Evolutionary conservation across 2,797 vertebrate genomes (phyloP), one percentile per base, ranked within the genome.

Genomic region (Pipistrellus pygmaeus): DNA sequence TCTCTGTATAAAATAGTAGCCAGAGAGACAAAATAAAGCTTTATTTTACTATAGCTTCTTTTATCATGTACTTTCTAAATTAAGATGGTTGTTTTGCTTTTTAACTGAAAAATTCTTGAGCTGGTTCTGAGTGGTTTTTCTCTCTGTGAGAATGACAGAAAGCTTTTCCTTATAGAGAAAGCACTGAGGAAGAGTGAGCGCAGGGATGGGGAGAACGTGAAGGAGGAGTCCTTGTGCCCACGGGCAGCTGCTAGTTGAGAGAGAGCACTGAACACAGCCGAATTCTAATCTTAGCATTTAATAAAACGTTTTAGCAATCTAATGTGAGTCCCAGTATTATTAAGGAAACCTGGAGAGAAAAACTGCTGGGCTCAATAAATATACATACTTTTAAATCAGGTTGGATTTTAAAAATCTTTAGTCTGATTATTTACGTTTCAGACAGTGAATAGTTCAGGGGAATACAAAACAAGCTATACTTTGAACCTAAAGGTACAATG

Each of bases 321-420:
- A n/a, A 92, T 75, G 41, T 27, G 78, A n/a, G 55, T 60, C 93
- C 83, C 5, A 73, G 8, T 32, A 44, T 57, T 77, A 44, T 69
- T 25, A 48, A 91, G 91, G 51, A 30, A 76, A 69, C 14, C 3
- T 1, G 0, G 46, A 51, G 76, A 86, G 60, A 80, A 84, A 95
- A 93, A 77, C 72, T 92, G 30, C 32, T 73, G 35, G 76, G 5
- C 23, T 91, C 55, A 85, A 48, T 68, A 85, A 71, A 69, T 77
- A 15, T 7, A 15, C 17, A 17, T 64, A 8, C 71, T 84, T 51
- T 84, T 35, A 15, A 72, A 84, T 55, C 5, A 2, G 55, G 55
- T 92, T 91, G 80, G 71, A 83, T 78, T 95, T 90, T 96, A 32
- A 80, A 88, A 18, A 4, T 46, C 41, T 82, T 94, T 86, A 83